phyloP scores from a whole-genome alignment of 2,797 vertebrate genomes.

The Etheostoma nigrum region DNA sequence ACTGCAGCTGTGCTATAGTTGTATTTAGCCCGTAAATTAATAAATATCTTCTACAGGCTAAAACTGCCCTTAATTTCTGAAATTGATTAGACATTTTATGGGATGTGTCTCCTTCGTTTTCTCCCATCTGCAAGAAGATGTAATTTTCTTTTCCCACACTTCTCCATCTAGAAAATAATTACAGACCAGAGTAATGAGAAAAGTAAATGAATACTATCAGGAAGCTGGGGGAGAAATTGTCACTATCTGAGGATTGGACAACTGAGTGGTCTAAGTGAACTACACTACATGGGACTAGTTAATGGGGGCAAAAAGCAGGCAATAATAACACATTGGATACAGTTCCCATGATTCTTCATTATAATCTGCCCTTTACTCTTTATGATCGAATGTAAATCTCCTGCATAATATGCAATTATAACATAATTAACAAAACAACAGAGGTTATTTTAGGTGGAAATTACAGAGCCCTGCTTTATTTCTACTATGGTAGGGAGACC shows the following conservation, averaged over 20 bases:
- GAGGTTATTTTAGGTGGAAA: conserved; percentile 21
- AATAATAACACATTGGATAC: conserved; percentile 9
- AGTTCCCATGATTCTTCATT: conserved; percentile 23
- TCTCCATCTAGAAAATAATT: conserved; percentile 66
- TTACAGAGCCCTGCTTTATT: neutral
- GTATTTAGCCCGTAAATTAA: conserved; percentile 70
- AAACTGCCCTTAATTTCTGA: conserved; percentile 63
- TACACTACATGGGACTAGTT: conserved; percentile 14
- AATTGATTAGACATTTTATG: conserved; percentile 75
- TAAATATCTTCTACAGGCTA: conserved; percentile 64
- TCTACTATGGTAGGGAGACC: neutral
- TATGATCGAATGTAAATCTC: conserved; percentile 22
- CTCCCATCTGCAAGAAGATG: conserved; percentile 68
- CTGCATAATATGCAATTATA: conserved; percentile 10
- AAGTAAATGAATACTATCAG: conserved; percentile 54
- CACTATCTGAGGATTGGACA: conserved; percentile 34
- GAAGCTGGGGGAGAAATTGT: conserved; percentile 37
- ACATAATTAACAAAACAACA: conserved; percentile 19
- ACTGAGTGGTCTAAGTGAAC: conserved; percentile 4
- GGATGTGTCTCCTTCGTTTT: conserved; percentile 56
- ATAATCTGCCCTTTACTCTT: conserved; percentile 24
- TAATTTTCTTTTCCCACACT: conserved; percentile 57
- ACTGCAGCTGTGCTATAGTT: conserved; percentile 67
- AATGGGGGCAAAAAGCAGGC: conserved; percentile 5
- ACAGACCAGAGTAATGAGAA: conserved; percentile 55